Percentiles rank a stretch among this genome's conserved stretches.
Evolutionary conservation across 2,888 invertebrate genomes (phyloP).

Genomic region (Eurytoma californica): DNA sequence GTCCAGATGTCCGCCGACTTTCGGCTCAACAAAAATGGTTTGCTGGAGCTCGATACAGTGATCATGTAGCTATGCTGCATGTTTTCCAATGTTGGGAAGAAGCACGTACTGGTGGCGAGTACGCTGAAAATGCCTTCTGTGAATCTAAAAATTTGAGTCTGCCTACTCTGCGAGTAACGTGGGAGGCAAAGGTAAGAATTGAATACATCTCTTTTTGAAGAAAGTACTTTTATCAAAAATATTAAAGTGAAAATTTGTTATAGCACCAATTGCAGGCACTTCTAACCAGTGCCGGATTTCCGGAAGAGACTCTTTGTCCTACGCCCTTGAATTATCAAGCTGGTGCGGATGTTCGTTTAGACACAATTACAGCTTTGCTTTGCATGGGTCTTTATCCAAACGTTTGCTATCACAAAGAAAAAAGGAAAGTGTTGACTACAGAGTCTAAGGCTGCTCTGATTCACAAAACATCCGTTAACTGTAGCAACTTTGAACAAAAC

Average conservation of each 20-base stretch:
- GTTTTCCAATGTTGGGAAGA: conserved; percentile 91
- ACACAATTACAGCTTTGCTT: conserved; percentile 89
- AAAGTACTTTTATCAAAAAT: background rate
- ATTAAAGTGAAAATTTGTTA: conserved; percentile 57
- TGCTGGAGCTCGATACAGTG: conserved; percentile 91
- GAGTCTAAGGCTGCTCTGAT: conserved; percentile 96
- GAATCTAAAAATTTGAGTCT: conserved; percentile 93
- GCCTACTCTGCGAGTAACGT: conserved; percentile 92
- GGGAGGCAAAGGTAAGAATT: conserved; percentile 86
- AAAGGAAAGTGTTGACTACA: conserved; percentile 95
- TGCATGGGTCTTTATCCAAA: conserved; percentile 97
- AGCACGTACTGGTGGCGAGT: conserved; percentile 82
- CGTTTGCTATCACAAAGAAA: conserved; percentile 96
- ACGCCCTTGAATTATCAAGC: conserved; percentile 85
- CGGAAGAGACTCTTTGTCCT: conserved; percentile 89
- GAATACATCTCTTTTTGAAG: background rate
- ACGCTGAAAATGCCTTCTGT: conserved; percentile 90
- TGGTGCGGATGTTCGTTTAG: conserved; percentile 86
- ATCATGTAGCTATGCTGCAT: conserved; percentile 96
- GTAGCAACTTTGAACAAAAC: conserved; percentile 86
- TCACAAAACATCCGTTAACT: conserved; percentile 98
- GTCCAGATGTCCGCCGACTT: conserved; percentile 84
- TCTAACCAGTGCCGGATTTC: conserved; percentile 87
- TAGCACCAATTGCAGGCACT: conserved; percentile 82
- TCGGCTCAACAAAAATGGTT: conserved; percentile 90